A percentile compares a stretch with the other conserved stretches of the same genome.
Conservation (phyloP, 2,113 vertebrate species). For the Corythornis vintsioides region DNA sequence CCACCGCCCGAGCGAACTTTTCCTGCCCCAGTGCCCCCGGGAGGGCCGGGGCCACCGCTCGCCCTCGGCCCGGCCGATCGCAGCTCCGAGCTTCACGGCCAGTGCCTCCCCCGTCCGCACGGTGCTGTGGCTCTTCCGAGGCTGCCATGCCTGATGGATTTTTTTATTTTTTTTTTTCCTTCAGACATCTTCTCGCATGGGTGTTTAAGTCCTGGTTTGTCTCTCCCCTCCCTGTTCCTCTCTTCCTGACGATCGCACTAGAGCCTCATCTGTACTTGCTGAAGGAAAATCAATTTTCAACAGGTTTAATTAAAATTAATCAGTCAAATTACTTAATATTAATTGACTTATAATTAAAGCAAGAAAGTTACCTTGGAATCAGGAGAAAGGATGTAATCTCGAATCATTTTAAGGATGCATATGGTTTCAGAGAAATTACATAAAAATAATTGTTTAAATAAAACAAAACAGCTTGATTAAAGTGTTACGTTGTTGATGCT, state of each 20-base stretch:
- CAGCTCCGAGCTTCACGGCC: not conserved
- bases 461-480: conserved; percentile 16
- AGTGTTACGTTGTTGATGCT: not conserved
- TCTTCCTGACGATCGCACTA: conserved; percentile 18
- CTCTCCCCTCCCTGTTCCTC: not conserved
- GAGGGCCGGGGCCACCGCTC: not conserved
- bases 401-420: conserved; percentile 29
- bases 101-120: not conserved
- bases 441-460: conserved; percentile 52
- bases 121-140: not conserved
- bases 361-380: conserved; percentile 76
- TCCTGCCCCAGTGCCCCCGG: not conserved
- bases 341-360: conserved; percentile 79
- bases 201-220: not conserved
- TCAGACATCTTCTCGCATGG: conserved; percentile 46
- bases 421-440: conserved; percentile 53
- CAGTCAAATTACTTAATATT: conserved; percentile 73
- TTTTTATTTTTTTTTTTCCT: not conserved
- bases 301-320: conserved; percentile 80
- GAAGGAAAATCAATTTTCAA: conserved; percentile 73
- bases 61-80: not conserved
- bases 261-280: conserved; percentile 57
- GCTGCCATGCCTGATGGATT: not conserved
- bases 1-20: conserved; percentile 43
- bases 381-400: conserved; percentile 39